These are phyloP conservation scores for Drosophila malerkotliana DNA, from an alignment of 1,140 invertebrate genomes.

Conservation along the genomic window DNA sequence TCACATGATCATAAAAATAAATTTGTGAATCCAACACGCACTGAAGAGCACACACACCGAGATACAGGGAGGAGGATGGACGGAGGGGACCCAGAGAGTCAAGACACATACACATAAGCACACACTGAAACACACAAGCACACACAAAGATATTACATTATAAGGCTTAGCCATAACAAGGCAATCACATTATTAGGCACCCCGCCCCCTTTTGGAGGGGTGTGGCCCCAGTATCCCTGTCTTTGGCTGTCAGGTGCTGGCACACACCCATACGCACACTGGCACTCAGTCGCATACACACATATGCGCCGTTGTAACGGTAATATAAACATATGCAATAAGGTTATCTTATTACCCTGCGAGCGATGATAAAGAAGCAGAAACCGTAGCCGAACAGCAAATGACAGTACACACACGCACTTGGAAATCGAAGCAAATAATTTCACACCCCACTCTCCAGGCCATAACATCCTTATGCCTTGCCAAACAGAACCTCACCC, in stretches of 20 bases:
- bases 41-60: constrained; percentile 32
- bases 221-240: neutral
- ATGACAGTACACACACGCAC: constrained; percentile 42
- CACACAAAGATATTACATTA: constrained; percentile 73
- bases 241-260: constrained; percentile 22
- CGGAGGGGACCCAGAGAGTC: neutral
- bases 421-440: constrained; percentile 71
- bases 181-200: constrained; percentile 80
- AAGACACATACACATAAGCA: constrained; percentile 10
- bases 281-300: constrained; percentile 9
- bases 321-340: constrained; percentile 82
- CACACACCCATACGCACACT: constrained; percentile 5
- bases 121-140: constrained; percentile 4
- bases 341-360: constrained; percentile 79
- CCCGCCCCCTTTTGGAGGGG: constrained; percentile 27
- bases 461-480: constrained; percentile 22
- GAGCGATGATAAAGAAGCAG: constrained; percentile 30
- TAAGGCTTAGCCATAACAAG: constrained; percentile 82
- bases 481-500: neutral
- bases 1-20: constrained; percentile 82
- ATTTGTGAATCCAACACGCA: constrained; percentile 77
- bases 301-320: constrained; percentile 47
- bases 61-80: neutral
- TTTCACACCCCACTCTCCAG: constrained; percentile 34
- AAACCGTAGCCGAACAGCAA: constrained; percentile 20